Base-by-base conservation (phyloP, 2,797 vertebrate species). In the Sebastes variabilis region DNA sequence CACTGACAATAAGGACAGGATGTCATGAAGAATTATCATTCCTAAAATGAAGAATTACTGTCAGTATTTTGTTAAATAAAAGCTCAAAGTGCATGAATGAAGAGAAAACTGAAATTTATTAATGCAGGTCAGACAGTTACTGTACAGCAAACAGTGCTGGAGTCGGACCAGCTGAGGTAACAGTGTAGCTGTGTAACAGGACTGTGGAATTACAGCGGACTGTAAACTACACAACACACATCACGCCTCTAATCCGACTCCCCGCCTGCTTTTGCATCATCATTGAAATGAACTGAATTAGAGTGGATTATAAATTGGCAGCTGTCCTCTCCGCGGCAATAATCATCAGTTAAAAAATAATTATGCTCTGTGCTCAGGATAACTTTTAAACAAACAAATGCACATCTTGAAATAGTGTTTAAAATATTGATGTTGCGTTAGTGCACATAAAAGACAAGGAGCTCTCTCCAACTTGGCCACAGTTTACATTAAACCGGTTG, bases 51-150 rank as follows among this genome's bases (percentile, higher is more conserved):
- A 38, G 2, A 16, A 69, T 30, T 58, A 8, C 2, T 11, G 3
- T 75, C 25, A 38, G 8, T 46, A 5, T 66, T 52, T 18, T 66
- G 34, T 29, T 60, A 9, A 83, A 59, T 66, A 77, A 76, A 82
- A 83, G 11, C 6, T 68, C 59, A 54, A 75, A 32, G 20, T n/a
- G 25, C 54, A 52, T 32, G 22, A 88, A 59, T 32, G 22, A 88
- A 90, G 84, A 86, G 83, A 89, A 88, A 90, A 85, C 68, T 62
- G 81, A 86, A 69, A 69, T 95, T 94, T 95, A 94, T 95, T 96
- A 90, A 92, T 88, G 88, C 83, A 93, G 80, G 74, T 89, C 87
- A 92, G 84, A 91, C 87, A 86, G 85, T 88, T 91, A 83, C 85
- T 91, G 91, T 92, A 92, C 90, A 94, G 87, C 87, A 73, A 86